Base-by-base conservation (phyloP, 1,140 invertebrate species). In the Archivesica marissinica region DNA sequence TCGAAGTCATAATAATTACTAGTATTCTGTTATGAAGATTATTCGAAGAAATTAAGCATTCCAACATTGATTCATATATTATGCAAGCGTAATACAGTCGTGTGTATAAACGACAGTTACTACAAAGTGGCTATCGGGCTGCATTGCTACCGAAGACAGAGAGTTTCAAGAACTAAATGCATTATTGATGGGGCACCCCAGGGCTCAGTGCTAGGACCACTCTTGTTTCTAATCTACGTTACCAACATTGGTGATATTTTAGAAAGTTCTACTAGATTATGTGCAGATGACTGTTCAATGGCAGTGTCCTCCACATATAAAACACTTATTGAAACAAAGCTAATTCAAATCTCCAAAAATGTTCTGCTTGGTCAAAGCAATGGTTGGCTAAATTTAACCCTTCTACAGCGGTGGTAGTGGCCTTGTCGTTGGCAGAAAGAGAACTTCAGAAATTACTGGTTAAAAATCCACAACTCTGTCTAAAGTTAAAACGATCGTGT, bases 211-310 rank as follows among this genome's bases (percentile, higher is more conserved):
- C 23, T 35, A n/a, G 64, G 17, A 4, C 33, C 64, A 2, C 6
- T 68, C 23, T 44, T 68, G 28, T 39, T 68, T 68, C 35, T 68
- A 23, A 68, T 44, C 11, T 68, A 68, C 23, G 39, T 68, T 9
- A 68, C n/a, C n/a, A n/a, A 68, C 25, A 44, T 44, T 38, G 64
- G 33, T 39, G 64, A 68, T n/a, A 4, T 20, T 35, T 68, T 68
- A 3, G 39, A 13, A 68, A 39, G 64, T 25, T 2, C 39, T 23
- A 38, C 64, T 11, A 7, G 30, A 39, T 9, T 68, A 25, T 68
- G 35, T 68, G 64, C 64, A 39, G 64, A 68, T 39, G 64, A 68
- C 20, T 7, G 13, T 4, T 38, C 33, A 15, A n/a, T 68, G 25
- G 23, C 54, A 30, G 54, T 59, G 4, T 28, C 54, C 7, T 30